Percentiles rank a stretch among this genome's conserved stretches.
Evolutionary conservation across 2,888 invertebrate genomes (phyloP).

Genomic region (Leptopterna dolabrata): DNA sequence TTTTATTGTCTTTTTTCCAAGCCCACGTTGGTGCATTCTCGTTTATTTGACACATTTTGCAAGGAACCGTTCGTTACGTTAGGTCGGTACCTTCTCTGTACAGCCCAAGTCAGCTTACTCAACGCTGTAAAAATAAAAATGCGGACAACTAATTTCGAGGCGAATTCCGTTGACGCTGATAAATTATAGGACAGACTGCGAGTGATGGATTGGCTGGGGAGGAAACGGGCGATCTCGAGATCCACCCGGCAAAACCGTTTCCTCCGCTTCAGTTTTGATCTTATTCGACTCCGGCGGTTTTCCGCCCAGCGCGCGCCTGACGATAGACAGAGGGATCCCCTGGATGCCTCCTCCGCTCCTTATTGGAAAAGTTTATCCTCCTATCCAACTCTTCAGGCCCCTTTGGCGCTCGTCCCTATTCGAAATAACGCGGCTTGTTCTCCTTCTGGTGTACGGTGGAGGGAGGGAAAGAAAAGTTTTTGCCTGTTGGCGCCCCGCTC

Average conservation of each 20-base stretch:
- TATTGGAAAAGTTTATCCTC: slow-evolving; percentile 49
- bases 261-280: slow-evolving; percentile 2
- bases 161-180: not conserved
- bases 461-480: slow-evolving; percentile 5
- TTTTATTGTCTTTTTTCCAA: too few species aligned
- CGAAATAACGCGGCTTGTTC: slow-evolving; percentile 26
- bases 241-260: not conserved
- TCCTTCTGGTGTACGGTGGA: not conserved
- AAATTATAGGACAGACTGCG: not conserved
- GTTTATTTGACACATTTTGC: too few species aligned
- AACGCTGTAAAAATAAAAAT: not conserved
- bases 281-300: not conserved
- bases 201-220: not conserved
- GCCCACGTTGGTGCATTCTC: too few species aligned
- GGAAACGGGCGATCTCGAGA: not conserved
- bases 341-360: slow-evolving; percentile 10
- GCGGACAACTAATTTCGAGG: not conserved
- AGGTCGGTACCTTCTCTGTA: too few species aligned
- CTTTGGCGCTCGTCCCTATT: slow-evolving; percentile 7
- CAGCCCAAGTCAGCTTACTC: too few species aligned
- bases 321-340: not conserved
- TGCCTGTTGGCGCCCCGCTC: not conserved
- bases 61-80: too few species aligned
- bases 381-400: not conserved
- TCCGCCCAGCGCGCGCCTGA: not conserved